Percentiles rank a stretch among this genome's conserved stretches.
phyloP scores from a whole-genome alignment of 2,797 vertebrate genomes.

The Carcharodon carcharias region DNA sequence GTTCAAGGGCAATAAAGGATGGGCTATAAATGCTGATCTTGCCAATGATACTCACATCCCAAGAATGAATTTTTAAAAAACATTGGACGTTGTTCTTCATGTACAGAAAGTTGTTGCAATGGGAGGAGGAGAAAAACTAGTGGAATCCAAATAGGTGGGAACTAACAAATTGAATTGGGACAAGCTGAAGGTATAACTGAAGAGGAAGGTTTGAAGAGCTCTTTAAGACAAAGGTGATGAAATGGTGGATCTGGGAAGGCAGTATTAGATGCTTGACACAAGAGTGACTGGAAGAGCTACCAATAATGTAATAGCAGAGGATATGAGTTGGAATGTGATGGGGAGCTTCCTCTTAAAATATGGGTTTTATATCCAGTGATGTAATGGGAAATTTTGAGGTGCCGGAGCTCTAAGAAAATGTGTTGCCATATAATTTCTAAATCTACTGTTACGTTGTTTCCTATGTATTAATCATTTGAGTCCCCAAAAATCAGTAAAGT shows the following conservation, averaged over 20 bases:
- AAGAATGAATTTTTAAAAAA: neutral
- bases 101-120: neutral
- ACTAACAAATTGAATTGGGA: neutral
- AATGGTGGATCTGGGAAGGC: neutral
- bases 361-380: neutral
- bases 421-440: too few species aligned
- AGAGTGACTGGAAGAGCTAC: neutral
- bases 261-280: neutral
- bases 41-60: neutral
- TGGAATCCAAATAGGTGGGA: neutral
- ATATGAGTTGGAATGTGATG: too few species aligned
- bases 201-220: neutral
- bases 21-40: neutral
- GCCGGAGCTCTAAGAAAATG: too few species aligned
- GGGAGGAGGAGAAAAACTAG: neutral
- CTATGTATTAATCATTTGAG: too few species aligned
- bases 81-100: neutral
- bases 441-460: too few species aligned
- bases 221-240: neutral
- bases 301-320: neutral
- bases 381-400: too few species aligned
- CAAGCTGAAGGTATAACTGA: neutral
- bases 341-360: neutral
- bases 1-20: neutral
- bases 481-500: too few species aligned